A percentile compares a stretch with the other conserved stretches of the same genome.
These are phyloP conservation scores for Eurystomus gularis DNA, from an alignment of 2,113 vertebrate species.

Conservation along the genomic window DNA sequence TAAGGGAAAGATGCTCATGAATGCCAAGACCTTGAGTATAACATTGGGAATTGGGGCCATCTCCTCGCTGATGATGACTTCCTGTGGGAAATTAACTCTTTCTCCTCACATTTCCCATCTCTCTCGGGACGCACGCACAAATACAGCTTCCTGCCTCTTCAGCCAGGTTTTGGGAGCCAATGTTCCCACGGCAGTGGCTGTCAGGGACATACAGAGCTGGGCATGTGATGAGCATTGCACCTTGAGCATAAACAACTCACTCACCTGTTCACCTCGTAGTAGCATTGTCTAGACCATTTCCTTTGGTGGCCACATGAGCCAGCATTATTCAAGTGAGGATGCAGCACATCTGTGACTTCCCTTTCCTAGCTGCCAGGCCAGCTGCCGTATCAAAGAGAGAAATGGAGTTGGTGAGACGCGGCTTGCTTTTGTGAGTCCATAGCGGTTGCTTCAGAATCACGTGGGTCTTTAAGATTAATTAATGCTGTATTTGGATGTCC, in stretches of 20 bases:
- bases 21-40: neutral
- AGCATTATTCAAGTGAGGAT: neutral
- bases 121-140: accelerated
- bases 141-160: neutral
- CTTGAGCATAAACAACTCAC: neutral
- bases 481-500: neutral
- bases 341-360: neutral
- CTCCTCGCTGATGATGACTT: neutral
- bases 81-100: neutral
- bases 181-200: neutral
- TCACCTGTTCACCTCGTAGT: neutral
- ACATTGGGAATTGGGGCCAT: neutral
- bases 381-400: neutral
- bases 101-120: neutral
- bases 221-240: neutral
- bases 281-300: accelerated
- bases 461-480: neutral
- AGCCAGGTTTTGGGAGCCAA: neutral
- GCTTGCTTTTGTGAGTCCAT: neutral
- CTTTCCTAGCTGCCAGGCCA: neutral
- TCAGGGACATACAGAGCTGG: neutral
- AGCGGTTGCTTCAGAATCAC: neutral
- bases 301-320: neutral
- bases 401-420: neutral
- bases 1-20: neutral